These are phyloP conservation scores for Phalacrocorax brasilianus DNA, from an alignment of 2,113 vertebrate genomes.

Conservation along the genomic window DNA sequence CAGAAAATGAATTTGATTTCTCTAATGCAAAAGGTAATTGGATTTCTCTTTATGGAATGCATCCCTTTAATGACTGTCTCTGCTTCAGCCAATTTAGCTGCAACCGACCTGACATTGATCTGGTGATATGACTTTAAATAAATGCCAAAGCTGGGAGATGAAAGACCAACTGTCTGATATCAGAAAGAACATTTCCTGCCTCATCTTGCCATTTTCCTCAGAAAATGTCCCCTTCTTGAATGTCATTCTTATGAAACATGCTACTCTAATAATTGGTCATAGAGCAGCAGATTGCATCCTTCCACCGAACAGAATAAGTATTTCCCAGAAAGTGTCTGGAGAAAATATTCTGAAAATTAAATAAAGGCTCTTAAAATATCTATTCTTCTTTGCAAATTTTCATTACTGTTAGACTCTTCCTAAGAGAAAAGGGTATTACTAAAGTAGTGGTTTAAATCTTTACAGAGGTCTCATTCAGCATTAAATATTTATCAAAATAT, in stretches of 20 bases:
- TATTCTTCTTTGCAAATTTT: conserved; percentile 38
- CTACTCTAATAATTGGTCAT: conserved; percentile 47
- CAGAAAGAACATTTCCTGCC: conserved; percentile 17
- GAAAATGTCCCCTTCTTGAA: conserved; percentile 44
- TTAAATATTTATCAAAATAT: conserved; percentile 20
- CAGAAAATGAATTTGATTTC: conserved; percentile 76
- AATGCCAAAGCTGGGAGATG: conserved; percentile 49
- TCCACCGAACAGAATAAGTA: conserved; percentile 40
- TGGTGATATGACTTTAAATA: conserved; percentile 69
- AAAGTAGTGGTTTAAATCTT: conserved; percentile 14
- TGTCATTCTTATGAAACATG: conserved; percentile 48
- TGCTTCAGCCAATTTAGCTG: conserved; percentile 70
- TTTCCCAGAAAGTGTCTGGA: conserved; percentile 48
- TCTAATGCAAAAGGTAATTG: conserved; percentile 78
- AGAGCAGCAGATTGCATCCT: conserved; percentile 28
- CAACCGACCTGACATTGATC: conserved; percentile 72
- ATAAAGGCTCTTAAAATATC: conserved; percentile 31
- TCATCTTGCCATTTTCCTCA: conserved; percentile 43
- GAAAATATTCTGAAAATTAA: conserved; percentile 58
- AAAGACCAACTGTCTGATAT: conserved; percentile 50
- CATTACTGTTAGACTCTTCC: background rate
- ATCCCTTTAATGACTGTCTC: conserved; percentile 72
- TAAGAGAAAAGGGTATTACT: background rate
- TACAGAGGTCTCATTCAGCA: background rate
- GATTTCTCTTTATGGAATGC: conserved; percentile 75